Evolutionary conservation across 1,140 invertebrate species (phyloP).

Genomic region (Mylabris phalerata): DNA sequence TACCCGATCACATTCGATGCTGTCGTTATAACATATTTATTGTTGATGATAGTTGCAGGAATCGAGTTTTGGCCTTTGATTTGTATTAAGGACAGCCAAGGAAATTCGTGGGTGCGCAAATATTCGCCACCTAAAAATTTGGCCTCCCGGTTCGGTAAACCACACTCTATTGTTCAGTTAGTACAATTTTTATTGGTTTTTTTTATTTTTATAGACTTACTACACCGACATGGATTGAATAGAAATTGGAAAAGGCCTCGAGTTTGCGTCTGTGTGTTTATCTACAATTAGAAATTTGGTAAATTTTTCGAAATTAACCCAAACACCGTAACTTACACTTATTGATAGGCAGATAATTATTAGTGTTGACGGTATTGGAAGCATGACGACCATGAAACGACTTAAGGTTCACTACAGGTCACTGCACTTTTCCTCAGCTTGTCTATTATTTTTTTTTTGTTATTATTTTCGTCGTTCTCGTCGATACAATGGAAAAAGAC

Average conservation of each 20-base stretch:
- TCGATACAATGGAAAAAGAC: no score
- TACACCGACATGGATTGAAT: constrained; percentile 23
- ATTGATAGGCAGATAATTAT: not conserved
- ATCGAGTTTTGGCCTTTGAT: constrained; percentile 32
- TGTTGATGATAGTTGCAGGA: constrained; percentile 49
- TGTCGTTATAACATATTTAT: constrained; percentile 50
- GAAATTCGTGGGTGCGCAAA: constrained; percentile 46
- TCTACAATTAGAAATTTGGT: not conserved
- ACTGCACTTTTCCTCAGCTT: constrained; percentile 1
- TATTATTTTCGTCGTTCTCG: no score
- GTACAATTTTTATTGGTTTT: no score
- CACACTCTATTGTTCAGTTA: constrained; percentile 27
- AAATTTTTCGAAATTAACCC: not conserved
- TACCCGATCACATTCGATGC: constrained; percentile 47
- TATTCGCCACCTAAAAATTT: constrained; percentile 45
- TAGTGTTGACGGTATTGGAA: not conserved
- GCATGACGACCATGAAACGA: constrained; percentile 4
- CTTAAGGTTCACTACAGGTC: constrained; percentile 2
- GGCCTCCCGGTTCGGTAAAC: constrained; percentile 34
- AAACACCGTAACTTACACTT: constrained; percentile 1
- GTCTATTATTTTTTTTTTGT: no score
- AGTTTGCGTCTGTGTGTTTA: constrained; percentile 1
- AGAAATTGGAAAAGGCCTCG: constrained; percentile 18
- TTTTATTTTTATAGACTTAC: constrained; percentile 22
- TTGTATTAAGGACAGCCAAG: constrained; percentile 42